Conservation (phyloP, 2,888 invertebrate species). For the Mesochorus sp. region DNA sequence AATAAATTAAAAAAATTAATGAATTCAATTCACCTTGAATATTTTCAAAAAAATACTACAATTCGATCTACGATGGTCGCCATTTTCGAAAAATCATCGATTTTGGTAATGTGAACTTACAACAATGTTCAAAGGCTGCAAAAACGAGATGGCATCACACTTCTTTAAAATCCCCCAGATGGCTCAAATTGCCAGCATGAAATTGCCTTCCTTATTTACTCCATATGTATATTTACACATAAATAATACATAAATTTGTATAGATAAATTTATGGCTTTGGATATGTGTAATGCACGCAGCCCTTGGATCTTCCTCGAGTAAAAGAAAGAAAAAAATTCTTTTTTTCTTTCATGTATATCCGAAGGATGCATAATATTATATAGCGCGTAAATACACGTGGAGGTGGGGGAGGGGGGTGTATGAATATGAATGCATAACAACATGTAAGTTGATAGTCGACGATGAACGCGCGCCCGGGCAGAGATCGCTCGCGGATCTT, state of each 20-base stretch:
- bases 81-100: no score
- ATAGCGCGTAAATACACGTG: background rate
- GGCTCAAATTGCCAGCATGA: no score
- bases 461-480: conserved; percentile 36
- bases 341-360: conserved; percentile 2
- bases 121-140: no score
- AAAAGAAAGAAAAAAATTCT: no score
- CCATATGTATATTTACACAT: background rate
- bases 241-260: conserved; percentile 8
- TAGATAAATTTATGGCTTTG: background rate
- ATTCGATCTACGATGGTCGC: no score
- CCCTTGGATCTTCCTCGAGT: background rate
- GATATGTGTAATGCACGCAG: background rate
- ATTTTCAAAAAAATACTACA: no score
- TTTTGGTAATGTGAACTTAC: no score
- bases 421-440: conserved; percentile 13
- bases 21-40: no score
- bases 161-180: no score
- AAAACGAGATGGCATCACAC: no score
- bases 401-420: background rate
- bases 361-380: background rate
- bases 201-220: no score
- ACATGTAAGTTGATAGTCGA: conserved; percentile 43
- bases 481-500: conserved; percentile 30
- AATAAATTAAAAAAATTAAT: no score